Evolutionary conservation across 2,797 vertebrate genomes (phyloP), one percentile per base, ranked within the genome.

Genomic region (Kryptolebias ocellatus): DNA sequence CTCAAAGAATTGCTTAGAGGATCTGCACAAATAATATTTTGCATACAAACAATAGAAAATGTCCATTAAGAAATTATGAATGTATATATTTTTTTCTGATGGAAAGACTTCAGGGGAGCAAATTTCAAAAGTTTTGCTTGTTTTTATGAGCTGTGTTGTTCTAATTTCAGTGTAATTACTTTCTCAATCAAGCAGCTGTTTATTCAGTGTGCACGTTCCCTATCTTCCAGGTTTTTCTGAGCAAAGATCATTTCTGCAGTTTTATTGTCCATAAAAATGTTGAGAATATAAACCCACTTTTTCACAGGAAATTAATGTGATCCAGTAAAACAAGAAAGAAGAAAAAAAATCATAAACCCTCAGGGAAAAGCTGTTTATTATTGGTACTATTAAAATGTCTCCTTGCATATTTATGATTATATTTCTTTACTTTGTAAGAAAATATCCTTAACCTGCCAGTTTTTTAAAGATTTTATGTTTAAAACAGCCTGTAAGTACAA

Each of bases 401-500:
- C 11, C 11, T 2, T 27, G 2, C 49, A 8, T 7, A 47, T 59
- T 34, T 24, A 31, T 55, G 12, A 4, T 34, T 11, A 34, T 49
- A 9, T 55, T 52, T 20, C 46, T 42, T 27, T 0, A 4, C 14
- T 52, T 16, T 49, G 0, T 5, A 1, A 55, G 51, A 56, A n/a
- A 5, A 28, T 4, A 29, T 34, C 28, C 15, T 46, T 8, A 1
- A 17, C 17, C 51, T 60, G 49, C 1, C 17, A 14, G 31, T 11
- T 18, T 47, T 5, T 12, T 11, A 47, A 51, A 56, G 56, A 29
- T 45, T 74, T 74, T 28, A 47, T 60, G 52, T 2, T 0, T 46
- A 27, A 58, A 10, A 7, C 58, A 27, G 56, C 56, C 49, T 62
- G 14, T 9, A 17, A 49, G 58, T 60, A 14, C 53, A 46, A 16